These are phyloP conservation scores for Palythoa grandiflora DNA, from an alignment of 92 coral and sea anemone species.

Conservation along the genomic window DNA sequence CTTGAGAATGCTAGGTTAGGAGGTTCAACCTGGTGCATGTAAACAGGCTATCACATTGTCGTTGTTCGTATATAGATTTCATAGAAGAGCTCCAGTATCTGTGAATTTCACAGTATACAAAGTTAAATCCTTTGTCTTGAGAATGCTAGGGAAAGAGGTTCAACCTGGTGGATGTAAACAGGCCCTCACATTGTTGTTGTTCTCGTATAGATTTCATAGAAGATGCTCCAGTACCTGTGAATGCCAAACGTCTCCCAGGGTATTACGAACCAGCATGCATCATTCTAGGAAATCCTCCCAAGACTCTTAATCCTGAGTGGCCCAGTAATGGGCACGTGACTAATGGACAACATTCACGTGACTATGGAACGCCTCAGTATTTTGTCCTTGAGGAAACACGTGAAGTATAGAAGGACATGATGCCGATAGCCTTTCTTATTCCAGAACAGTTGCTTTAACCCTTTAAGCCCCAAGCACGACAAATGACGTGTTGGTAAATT, in stretches of 20 bases:
- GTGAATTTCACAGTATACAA: background rate
- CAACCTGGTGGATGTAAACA: no score
- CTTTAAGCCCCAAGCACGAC: no score
- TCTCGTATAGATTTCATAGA: slow-evolving; percentile 13
- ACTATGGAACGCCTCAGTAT: background rate
- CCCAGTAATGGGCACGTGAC: background rate
- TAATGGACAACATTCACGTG: background rate
- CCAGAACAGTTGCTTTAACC: no score
- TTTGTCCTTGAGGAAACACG: background rate
- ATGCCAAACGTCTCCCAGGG: slow-evolving; percentile 24
- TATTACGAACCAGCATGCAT: slow-evolving; percentile 46
- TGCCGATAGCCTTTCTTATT: no score
- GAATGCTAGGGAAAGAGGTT: no score
- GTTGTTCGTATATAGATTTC: background rate
- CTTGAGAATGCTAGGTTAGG: no score
- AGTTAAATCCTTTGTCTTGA: no score
- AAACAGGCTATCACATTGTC: no score
- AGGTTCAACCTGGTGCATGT: no score
- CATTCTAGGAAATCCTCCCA: slow-evolving; percentile 9
- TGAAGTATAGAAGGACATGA: no score
- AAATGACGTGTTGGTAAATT: no score
- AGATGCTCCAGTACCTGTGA: slow-evolving; percentile 37
- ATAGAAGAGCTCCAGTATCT: slow-evolving; percentile 30
- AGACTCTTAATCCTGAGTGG: background rate
- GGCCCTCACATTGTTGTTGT: no score